These are phyloP conservation scores for Sturnus vulgaris DNA, from an alignment of 2,113 vertebrate genomes.

Conservation along the genomic window DNA sequence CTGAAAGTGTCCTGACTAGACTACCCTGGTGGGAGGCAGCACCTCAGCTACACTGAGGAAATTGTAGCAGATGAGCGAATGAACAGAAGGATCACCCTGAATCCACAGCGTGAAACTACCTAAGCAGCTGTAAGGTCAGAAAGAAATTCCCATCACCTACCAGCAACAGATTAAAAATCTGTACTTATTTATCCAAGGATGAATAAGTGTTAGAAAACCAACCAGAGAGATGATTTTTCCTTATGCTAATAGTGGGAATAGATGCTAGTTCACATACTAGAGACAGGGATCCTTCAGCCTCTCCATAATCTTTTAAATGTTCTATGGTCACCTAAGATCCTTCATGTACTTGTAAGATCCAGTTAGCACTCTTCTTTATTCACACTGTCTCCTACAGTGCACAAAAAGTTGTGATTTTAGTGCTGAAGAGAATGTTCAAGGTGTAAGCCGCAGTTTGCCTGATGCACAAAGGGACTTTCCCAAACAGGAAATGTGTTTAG, in stretches of 20 bases:
- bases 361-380: not conserved
- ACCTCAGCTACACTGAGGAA: not conserved
- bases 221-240: not conserved
- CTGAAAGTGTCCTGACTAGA: constrained; percentile 59
- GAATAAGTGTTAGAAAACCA: not conserved
- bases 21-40: constrained; percentile 62
- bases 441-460: not conserved
- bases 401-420: not conserved
- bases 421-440: not conserved
- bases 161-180: not conserved
- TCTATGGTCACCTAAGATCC: not conserved
- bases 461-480: not conserved
- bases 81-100: not conserved
- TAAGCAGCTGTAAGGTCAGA: not conserved
- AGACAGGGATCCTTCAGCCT: not conserved
- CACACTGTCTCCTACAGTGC: not conserved
- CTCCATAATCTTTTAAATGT: not conserved
- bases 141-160: not conserved
- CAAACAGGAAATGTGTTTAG: not conserved
- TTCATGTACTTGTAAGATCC: not conserved
- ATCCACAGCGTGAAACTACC: not conserved
- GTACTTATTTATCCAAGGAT: not conserved
- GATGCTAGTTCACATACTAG: not conserved
- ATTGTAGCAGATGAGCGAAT: constrained; percentile 50
- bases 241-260: not conserved